A percentile compares a stretch with the other conserved stretches of the same genome.
Evolutionary conservation across 2,113 vertebrate species (phyloP).

Genomic region (Paratilapia polleni): DNA sequence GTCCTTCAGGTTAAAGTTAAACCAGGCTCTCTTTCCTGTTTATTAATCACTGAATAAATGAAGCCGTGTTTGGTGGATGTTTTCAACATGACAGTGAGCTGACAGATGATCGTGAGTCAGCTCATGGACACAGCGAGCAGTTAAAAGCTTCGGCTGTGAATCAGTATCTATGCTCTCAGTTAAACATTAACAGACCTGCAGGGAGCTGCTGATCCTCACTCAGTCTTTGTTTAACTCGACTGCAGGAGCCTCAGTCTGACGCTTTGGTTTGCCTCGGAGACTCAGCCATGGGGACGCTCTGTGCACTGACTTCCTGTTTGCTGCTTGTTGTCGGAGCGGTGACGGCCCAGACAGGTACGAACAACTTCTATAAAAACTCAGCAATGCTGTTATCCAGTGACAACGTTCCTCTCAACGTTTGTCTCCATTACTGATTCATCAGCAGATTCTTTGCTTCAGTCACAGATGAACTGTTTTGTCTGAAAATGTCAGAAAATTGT

Average conservation of each 20-base stretch:
- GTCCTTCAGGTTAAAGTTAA: neutral
- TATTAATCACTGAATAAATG: neutral
- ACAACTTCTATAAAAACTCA: neutral
- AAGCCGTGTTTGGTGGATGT: neutral
- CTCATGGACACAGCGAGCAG: neutral
- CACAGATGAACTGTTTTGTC: neutral
- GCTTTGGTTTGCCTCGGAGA: neutral
- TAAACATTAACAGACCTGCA: neutral
- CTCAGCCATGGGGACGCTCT: slow-evolving; percentile 39
- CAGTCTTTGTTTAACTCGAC: neutral
- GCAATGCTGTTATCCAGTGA: too few species aligned
- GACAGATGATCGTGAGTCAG: neutral
- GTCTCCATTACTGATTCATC: too few species aligned
- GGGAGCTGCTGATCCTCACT: neutral
- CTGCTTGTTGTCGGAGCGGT: slow-evolving; percentile 23
- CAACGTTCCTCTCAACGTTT: too few species aligned
- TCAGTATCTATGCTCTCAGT: neutral
- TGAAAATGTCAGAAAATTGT: neutral
- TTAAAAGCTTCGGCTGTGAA: neutral
- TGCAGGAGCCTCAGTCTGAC: neutral
- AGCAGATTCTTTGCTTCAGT: too few species aligned
- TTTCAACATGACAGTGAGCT: neutral
- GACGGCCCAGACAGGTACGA: slow-evolving; percentile 68
- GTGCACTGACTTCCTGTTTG: slow-evolving; percentile 22
- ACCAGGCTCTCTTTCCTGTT: neutral